Percentiles rank a stretch among this genome's conserved stretches.
Conservation (phyloP, 2,113 vertebrate genomes). For the Erinaceus europaeus region DNA sequence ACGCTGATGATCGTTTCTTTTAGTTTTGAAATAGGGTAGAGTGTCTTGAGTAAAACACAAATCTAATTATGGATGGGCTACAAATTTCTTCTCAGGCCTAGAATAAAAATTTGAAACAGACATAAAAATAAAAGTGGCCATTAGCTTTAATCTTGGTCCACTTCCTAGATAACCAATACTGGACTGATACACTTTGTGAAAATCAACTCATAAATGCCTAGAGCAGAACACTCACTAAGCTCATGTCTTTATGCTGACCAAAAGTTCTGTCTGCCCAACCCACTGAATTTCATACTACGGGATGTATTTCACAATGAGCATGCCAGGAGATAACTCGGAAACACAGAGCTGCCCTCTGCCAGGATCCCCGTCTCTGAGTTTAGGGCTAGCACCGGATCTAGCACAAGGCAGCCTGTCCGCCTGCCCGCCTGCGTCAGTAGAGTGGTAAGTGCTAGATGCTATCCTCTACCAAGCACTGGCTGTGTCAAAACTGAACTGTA, state of each 20-base stretch:
- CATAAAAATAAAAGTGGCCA: not conserved
- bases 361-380: not conserved
- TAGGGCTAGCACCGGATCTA: not conserved
- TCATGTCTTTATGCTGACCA: not conserved
- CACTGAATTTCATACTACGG: not conserved
- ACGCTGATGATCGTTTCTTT: slow-evolving; percentile 15
- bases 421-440: no score
- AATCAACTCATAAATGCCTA: not conserved
- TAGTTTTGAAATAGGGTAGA: not conserved
- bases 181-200: not conserved
- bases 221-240: not conserved
- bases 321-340: not conserved
- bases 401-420: not conserved
- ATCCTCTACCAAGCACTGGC: not conserved
- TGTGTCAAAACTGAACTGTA: not conserved
- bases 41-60: not conserved
- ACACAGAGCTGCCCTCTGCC: not conserved
- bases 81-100: not conserved
- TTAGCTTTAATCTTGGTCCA: not conserved
- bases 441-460: no score
- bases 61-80: not conserved
- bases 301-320: not conserved
- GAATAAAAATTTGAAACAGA: not conserved
- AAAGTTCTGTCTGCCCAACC: not conserved
- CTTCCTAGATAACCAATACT: not conserved